Evolutionary conservation across 1,140 invertebrate species (phyloP).

Genomic region (Pseudomyrmex gracilis): DNA sequence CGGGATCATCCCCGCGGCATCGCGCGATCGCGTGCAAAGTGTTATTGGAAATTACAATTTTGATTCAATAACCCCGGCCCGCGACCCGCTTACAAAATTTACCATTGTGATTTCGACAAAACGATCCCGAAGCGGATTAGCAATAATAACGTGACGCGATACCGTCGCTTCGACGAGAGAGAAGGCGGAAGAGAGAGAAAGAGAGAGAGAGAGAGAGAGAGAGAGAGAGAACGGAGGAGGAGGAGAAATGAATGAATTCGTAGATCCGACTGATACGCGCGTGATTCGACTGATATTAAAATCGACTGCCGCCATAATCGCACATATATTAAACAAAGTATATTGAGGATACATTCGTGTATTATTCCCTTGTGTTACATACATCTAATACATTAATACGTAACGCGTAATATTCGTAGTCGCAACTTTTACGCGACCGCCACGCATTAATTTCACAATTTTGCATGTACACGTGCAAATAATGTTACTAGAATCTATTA

Average conservation of each 20-base stretch:
- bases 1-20: slow-evolving; percentile 49
- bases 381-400: slow-evolving; percentile 19
- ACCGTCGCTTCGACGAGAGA: not conserved
- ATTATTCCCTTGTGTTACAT: no score
- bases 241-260: slow-evolving; percentile 18
- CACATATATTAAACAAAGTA: slow-evolving; percentile 49
- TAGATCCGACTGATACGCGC: slow-evolving; percentile 44
- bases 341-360: slow-evolving; percentile 9
- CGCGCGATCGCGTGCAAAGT: slow-evolving; percentile 50
- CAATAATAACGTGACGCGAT: slow-evolving; percentile 47
- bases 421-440: not conserved
- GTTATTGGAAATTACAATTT: slow-evolving; percentile 61
- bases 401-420: slow-evolving; percentile 19
- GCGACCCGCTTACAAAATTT: slow-evolving; percentile 55
- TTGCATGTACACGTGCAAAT: not conserved
- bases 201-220: no score
- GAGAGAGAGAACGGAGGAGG: no score
- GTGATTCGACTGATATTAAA: slow-evolving; percentile 50
- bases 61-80: slow-evolving; percentile 38
- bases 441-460: not conserved
- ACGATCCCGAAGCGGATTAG: slow-evolving; percentile 56
- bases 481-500: not conserved
- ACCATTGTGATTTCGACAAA: slow-evolving; percentile 59
- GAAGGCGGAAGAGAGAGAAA: no score
- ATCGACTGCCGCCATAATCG: slow-evolving; percentile 30